These are phyloP conservation scores for Lutjanus erythropterus DNA, from an alignment of 2,113 vertebrate genomes.

Conservation along the genomic window DNA sequence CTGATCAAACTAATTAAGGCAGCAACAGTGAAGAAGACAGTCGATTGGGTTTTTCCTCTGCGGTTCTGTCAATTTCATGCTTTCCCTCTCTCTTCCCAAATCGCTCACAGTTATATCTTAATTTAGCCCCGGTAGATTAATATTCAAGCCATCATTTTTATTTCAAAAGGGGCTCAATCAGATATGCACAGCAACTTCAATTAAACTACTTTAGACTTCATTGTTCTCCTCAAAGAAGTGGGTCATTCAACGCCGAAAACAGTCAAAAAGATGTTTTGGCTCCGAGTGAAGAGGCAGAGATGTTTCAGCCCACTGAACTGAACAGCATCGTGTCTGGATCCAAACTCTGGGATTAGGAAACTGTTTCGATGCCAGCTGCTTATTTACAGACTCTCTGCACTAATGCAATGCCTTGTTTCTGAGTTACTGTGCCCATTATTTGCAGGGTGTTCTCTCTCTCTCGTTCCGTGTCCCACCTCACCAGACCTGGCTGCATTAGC, in stretches of 20 bases:
- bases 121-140: conserved; percentile 69
- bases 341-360: conserved; percentile 62
- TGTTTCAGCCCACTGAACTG: conserved; percentile 75
- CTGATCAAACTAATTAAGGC: conserved; percentile 60
- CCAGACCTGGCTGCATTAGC: conserved; percentile 30
- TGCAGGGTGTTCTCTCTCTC: conserved; percentile 32
- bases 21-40: conserved; percentile 35
- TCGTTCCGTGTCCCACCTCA: conserved; percentile 20
- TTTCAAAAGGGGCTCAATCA: conserved; percentile 72
- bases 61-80: conserved; percentile 67
- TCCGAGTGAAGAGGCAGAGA: conserved; percentile 63
- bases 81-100: conserved; percentile 30
- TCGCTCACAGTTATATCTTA: conserved; percentile 62
- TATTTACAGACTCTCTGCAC: conserved; percentile 63
- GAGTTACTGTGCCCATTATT: conserved; percentile 60
- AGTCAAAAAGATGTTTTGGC: conserved; percentile 68
- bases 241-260: conserved; percentile 67
- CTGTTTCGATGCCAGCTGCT: conserved; percentile 62
- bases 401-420: conserved; percentile 58
- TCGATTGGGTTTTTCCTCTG: conserved; percentile 26
- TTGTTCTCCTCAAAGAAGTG: conserved; percentile 72
- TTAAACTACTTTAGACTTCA: conserved; percentile 72
- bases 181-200: conserved; percentile 73
- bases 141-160: conserved; percentile 65
- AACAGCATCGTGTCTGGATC: conserved; percentile 63